Percentiles rank a stretch among this genome's conserved stretches.
phyloP scores from a whole-genome alignment of 2,888 invertebrate genomes.

The Zygothrica quintamaculata region DNA sequence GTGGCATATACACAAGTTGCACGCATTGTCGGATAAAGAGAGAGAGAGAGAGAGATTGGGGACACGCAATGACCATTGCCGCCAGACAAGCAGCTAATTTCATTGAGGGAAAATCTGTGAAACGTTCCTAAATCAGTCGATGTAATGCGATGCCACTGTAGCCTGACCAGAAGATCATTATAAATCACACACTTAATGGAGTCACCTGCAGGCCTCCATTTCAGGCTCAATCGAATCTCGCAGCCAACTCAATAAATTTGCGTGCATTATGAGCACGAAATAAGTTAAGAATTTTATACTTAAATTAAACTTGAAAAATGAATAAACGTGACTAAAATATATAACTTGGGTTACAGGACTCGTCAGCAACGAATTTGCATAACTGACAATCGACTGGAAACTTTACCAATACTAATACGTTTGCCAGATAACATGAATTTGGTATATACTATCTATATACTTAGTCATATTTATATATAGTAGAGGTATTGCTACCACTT shows the following conservation, averaged over 20 bases:
- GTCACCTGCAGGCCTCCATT: constrained; percentile 43
- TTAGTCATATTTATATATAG: constrained; percentile 2
- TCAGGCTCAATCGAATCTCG: constrained; percentile 10
- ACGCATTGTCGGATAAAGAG: constrained; percentile 33
- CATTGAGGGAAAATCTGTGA: constrained; percentile 1
- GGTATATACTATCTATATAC: constrained; percentile 1
- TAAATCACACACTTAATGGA: constrained; percentile 76
- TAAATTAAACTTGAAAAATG: constrained; percentile 75
- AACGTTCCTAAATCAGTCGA: constrained; percentile 51
- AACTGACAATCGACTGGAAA: constrained; percentile 29
- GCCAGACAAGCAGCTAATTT: background rate
- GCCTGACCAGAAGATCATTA: constrained; percentile 41
- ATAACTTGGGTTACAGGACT: constrained; percentile 58
- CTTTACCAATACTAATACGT: constrained; percentile 10
- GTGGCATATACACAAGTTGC: constrained; percentile 39
- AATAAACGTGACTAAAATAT: constrained; percentile 81
- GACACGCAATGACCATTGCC: background rate
- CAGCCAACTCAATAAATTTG: constrained; percentile 54
- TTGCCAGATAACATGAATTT: background rate
- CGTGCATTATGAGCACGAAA: constrained; percentile 74
- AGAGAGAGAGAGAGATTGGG: background rate
- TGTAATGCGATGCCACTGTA: constrained; percentile 19
- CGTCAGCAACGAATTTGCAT: constrained; percentile 59
- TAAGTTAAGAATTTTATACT: constrained; percentile 81
- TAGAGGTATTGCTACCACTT: constrained; percentile 3